These are phyloP conservation scores for Alloscopus bannaensis DNA, from an alignment of 2,888 invertebrate species.

Conservation along the genomic window DNA sequence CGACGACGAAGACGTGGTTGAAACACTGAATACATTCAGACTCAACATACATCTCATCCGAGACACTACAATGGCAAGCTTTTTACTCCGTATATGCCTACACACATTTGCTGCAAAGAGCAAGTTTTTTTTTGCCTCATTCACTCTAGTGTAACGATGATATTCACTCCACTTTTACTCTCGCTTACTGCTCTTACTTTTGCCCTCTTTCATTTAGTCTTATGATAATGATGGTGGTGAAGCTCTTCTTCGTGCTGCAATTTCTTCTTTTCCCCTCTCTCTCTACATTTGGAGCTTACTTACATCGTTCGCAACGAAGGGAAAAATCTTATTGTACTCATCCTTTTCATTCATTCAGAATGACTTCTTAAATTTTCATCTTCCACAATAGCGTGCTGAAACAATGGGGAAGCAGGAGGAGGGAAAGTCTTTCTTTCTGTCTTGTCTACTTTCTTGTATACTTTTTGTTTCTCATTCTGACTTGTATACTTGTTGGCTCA, in stretches of 20 bases:
- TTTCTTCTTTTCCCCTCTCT: conserved; percentile 16
- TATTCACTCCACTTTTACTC: background rate
- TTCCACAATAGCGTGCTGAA: conserved; percentile 24
- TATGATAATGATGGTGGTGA: conserved; percentile 26
- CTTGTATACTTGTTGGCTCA: conserved; percentile 21
- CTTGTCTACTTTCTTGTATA: background rate
- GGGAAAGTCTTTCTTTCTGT: background rate
- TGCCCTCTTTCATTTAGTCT: conserved; percentile 15
- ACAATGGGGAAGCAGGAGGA: background rate
- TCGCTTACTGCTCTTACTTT: too few species aligned
- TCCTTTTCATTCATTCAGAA: conserved; percentile 30
- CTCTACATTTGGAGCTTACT: background rate
- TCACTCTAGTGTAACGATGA: too few species aligned
- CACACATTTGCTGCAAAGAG: too few species aligned
- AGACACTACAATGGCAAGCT: too few species aligned
- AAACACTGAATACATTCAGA: too few species aligned
- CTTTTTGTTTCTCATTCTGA: background rate
- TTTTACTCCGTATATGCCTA: too few species aligned
- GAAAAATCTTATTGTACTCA: conserved; percentile 28
- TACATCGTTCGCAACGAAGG: background rate
- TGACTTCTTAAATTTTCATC: conserved; percentile 34
- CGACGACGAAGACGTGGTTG: too few species aligned
- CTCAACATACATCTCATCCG: too few species aligned
- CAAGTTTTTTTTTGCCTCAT: conserved; percentile 3
- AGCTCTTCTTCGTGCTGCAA: conserved; percentile 12